Evolutionary conservation across 2,797 vertebrate species (phyloP).

Genomic region (Hoplostethus mediterraneus): DNA sequence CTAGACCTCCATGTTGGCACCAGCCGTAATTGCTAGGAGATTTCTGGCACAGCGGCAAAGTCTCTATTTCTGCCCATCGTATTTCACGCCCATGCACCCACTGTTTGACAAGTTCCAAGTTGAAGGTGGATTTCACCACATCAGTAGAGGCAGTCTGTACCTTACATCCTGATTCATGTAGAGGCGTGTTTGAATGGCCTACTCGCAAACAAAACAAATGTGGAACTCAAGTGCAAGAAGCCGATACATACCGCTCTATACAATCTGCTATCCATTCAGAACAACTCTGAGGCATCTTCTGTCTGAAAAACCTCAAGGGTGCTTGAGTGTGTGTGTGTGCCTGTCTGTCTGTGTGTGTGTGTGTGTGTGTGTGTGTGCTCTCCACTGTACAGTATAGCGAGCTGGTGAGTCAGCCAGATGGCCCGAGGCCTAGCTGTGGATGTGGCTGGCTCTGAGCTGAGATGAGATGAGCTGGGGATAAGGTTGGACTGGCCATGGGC

Average conservation of each 20-base stretch:
- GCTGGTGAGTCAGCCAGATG: constrained; percentile 69
- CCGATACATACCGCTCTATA: background rate
- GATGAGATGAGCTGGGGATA: constrained; percentile 77
- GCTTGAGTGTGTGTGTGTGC: constrained; percentile 17
- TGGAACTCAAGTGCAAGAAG: constrained; percentile 44
- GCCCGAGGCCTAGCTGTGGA: constrained; percentile 76
- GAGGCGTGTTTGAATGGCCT: constrained; percentile 51
- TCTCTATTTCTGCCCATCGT: constrained; percentile 46
- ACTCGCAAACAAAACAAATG: constrained; percentile 44
- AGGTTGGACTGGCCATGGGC: constrained; percentile 80
- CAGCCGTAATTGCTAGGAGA: constrained; percentile 51
- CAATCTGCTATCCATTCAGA: too few species aligned
- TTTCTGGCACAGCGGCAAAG: constrained; percentile 49
- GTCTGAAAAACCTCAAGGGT: background rate
- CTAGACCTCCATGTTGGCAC: constrained; percentile 41
- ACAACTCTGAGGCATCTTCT: too few species aligned
- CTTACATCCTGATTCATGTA: constrained; percentile 28
- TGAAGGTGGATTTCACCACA: constrained; percentile 52
- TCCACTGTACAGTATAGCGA: background rate
- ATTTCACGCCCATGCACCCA: constrained; percentile 55
- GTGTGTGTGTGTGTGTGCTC: background rate
- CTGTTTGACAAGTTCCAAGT: constrained; percentile 59
- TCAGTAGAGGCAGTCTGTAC: constrained; percentile 43
- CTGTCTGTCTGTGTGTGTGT: constrained; percentile 7
- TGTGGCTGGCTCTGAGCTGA: constrained; percentile 76